These are phyloP conservation scores for Lycopodina hypogea DNA, from an alignment of 37 sponge, comb jelly and placozoan genomes.

Conservation along the genomic window DNA sequence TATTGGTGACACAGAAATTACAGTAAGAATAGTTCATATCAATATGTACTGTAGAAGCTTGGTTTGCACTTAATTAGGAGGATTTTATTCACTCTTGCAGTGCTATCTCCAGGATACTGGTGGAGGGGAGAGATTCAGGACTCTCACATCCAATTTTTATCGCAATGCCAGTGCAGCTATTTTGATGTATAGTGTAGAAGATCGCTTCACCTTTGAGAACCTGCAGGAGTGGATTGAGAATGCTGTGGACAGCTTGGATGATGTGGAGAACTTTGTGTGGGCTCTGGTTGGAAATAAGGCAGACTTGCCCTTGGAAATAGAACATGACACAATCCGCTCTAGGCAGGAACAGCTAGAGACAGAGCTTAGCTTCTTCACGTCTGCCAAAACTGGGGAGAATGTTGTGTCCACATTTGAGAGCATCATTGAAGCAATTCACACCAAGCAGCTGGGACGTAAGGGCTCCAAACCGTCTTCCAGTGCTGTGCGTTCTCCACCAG, in stretches of 20 bases:
- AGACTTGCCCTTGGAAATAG: conserved; percentile 54
- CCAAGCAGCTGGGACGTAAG: background rate
- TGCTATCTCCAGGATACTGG: conserved; percentile 71
- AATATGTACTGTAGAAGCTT: background rate
- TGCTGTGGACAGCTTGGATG: conserved; percentile 9
- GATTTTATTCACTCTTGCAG: conserved; percentile 3
- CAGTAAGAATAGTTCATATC: background rate
- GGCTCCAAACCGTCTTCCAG: background rate
- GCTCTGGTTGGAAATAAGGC: conserved; percentile 67
- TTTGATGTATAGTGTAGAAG: conserved; percentile 71
- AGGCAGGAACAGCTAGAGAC: conserved; percentile 16
- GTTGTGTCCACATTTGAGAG: conserved; percentile 47
- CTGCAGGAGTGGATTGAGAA: conserved; percentile 65
- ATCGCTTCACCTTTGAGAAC: conserved; percentile 44
- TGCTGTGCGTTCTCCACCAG: background rate
- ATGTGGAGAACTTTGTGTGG: conserved; percentile 45
- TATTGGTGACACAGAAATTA: conserved; percentile 18
- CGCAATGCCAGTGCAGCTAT: conserved; percentile 66
- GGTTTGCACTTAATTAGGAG: background rate
- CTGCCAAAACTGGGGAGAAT: conserved; percentile 77
- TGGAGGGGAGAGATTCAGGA: conserved; percentile 72
- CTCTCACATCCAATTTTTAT: conserved; percentile 69
- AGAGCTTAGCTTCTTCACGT: conserved; percentile 40
- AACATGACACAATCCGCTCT: conserved; percentile 7
- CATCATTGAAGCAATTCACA: conserved; percentile 28